Evolutionary conservation across 2,888 invertebrate genomes (phyloP).

Genomic region (Platycnemis pennipes): DNA sequence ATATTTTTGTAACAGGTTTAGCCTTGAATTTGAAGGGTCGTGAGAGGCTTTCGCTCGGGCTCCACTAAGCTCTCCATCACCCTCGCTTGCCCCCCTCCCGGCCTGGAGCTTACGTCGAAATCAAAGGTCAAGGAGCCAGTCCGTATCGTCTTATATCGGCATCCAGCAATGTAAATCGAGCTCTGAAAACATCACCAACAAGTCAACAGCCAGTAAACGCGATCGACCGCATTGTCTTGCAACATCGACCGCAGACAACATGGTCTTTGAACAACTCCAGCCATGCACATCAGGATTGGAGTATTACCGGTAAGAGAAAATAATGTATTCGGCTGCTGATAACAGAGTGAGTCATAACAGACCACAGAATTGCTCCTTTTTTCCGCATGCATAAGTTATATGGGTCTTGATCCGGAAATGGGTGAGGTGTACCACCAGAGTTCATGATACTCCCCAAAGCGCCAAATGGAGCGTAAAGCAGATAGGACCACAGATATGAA

Average conservation of each 20-base stretch:
- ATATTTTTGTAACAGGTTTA: slow-evolving; percentile 28
- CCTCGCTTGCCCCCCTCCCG: background rate
- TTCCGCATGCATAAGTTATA: too few species aligned
- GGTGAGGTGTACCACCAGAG: too few species aligned
- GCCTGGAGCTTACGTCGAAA: background rate
- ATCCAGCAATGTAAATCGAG: background rate
- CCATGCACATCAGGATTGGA: too few species aligned
- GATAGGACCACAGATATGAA: too few species aligned
- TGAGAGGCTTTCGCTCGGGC: background rate
- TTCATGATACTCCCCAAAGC: too few species aligned
- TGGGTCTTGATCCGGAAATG: too few species aligned
- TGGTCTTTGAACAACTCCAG: too few species aligned
- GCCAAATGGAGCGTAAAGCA: too few species aligned
- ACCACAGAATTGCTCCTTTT: too few species aligned
- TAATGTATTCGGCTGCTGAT: too few species aligned
- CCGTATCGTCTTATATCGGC: background rate
- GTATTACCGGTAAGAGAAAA: too few species aligned
- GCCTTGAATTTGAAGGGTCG: background rate
- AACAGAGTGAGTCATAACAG: too few species aligned
- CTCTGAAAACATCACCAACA: background rate
- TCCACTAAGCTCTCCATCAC: background rate
- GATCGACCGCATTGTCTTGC: background rate
- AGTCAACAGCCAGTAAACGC: background rate
- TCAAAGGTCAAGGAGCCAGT: background rate
- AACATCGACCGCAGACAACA: background rate